phyloP scores from a whole-genome alignment of 2,888 invertebrate genomes.

The Lithophane socia region DNA sequence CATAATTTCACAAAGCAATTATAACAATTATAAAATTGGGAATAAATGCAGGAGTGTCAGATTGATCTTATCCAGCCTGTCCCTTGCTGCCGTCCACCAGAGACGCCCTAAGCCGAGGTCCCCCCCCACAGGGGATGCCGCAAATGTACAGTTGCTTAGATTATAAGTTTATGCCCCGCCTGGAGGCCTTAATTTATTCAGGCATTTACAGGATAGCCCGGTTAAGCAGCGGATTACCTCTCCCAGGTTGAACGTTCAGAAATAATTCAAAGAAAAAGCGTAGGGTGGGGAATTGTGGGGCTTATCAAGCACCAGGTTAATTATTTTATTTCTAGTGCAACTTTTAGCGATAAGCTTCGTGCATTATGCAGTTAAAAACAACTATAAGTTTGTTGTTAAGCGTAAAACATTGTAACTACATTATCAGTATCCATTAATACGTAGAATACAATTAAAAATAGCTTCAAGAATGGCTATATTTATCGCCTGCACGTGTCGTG shows the following conservation, averaged over 20 bases:
- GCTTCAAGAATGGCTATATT: constrained; percentile 45
- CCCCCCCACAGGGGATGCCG: too few species aligned
- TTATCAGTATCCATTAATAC: constrained; percentile 34
- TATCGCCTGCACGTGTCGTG: constrained; percentile 49
- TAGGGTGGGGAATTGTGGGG: neutral
- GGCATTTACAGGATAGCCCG: neutral
- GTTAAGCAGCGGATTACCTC: neutral
- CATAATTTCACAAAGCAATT: neutral
- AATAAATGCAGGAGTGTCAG: neutral
- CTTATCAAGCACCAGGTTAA: neutral
- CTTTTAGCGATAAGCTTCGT: neutral
- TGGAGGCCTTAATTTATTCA: neutral
- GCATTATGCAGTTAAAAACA: constrained; percentile 1
- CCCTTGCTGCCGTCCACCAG: neutral
- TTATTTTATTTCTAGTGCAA: neutral
- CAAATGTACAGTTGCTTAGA: too few species aligned
- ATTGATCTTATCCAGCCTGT: neutral
- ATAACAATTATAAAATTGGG: neutral
- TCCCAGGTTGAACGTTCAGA: neutral
- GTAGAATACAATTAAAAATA: constrained; percentile 29
- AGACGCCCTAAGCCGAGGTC: neutral
- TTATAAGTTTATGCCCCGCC: too few species aligned
- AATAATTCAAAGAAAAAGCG: neutral
- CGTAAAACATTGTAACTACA: constrained; percentile 27
- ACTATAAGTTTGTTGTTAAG: constrained; percentile 13